phyloP scores from a whole-genome alignment of 2,888 invertebrate species.

The Chrysolina americana region DNA sequence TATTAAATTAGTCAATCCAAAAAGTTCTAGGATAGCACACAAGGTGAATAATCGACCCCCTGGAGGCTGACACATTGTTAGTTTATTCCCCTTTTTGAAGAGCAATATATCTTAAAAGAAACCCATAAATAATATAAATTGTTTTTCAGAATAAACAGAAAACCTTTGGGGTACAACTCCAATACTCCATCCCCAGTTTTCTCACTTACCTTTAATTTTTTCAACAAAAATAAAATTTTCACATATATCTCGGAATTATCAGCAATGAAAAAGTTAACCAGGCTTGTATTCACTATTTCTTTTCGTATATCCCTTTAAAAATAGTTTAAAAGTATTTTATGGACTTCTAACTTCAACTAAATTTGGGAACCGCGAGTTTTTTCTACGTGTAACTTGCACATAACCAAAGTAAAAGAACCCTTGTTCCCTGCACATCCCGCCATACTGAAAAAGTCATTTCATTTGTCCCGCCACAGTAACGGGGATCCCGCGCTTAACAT shows the following conservation, averaged over 20 bases:
- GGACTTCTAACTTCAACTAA: neutral
- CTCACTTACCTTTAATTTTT: constrained; percentile 44
- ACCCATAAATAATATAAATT: neutral
- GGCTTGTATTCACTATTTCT: neutral
- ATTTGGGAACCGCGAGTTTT: constrained; percentile 41
- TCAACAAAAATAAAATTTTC: constrained; percentile 13
- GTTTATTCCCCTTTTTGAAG: neutral
- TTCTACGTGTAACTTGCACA: constrained; percentile 57
- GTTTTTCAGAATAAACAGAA: neutral
- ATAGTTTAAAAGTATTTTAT: neutral
- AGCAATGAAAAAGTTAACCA: neutral
- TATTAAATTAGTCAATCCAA: neutral
- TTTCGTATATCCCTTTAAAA: neutral
- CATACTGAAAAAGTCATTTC: constrained; percentile 48
- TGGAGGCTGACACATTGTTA: constrained; percentile 29
- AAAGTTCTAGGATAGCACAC: neutral
- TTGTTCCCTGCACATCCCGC: constrained; percentile 53
- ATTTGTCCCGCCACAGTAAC: constrained; percentile 56
- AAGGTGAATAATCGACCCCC: constrained; percentile 32
- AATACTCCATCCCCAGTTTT: neutral
- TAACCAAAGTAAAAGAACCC: constrained; percentile 57
- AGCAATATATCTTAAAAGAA: neutral
- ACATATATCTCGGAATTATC: neutral
- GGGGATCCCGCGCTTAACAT: constrained; percentile 26
- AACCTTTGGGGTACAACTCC: neutral